Conservation (phyloP, 2,888 invertebrate species). For the Mantis religiosa region DNA sequence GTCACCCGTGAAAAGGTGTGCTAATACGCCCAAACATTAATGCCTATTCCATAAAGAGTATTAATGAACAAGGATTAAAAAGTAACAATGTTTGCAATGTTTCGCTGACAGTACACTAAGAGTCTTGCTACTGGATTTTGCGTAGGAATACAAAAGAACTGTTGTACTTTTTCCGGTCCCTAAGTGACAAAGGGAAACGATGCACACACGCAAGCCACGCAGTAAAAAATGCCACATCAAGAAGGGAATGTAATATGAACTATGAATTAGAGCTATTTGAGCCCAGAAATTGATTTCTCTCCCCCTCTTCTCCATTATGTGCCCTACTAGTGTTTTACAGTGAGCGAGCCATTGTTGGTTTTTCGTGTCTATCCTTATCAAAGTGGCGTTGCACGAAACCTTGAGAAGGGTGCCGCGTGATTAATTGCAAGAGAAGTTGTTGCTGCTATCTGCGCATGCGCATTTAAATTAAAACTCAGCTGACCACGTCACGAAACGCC, state of each 20-base stretch:
- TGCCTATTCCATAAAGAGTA: too few species aligned
- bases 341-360: slow-evolving; percentile 14
- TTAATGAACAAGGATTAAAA: too few species aligned
- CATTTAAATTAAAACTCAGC: slow-evolving; percentile 13
- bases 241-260: neutral
- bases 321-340: slow-evolving; percentile 5
- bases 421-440: slow-evolving; percentile 3
- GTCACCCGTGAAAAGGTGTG: too few species aligned
- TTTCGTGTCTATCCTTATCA: slow-evolving; percentile 20
- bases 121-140: neutral
- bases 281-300: slow-evolving; percentile 10
- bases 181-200: neutral
- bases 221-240: neutral
- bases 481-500: slow-evolving; percentile 6
- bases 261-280: slow-evolving; percentile 5
- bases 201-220: neutral
- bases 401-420: neutral
- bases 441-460: neutral
- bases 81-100: too few species aligned
- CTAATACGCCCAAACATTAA: too few species aligned
- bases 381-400: slow-evolving; percentile 1
- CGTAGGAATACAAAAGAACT: neutral
- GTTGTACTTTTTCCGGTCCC: neutral
- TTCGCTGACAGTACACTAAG: too few species aligned
- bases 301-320: neutral